These are phyloP conservation scores for Cremastobaeus sp. DNA, from an alignment of 2,888 invertebrate species.

Conservation along the genomic window DNA sequence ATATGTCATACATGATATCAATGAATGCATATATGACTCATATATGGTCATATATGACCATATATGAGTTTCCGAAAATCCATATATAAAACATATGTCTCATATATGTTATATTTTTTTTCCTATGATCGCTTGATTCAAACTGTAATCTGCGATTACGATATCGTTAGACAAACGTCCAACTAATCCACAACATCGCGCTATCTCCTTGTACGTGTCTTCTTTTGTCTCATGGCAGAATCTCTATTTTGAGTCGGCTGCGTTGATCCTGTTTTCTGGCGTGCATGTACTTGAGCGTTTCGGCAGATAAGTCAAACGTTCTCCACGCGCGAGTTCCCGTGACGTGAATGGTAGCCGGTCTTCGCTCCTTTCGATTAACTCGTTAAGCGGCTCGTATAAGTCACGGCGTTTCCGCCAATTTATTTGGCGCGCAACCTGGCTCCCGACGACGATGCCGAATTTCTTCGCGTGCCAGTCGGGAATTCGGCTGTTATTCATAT, in stretches of 20 bases:
- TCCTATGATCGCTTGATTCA: no score
- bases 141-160: no score
- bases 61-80: no score
- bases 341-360: slow-evolving; percentile 60
- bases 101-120: no score
- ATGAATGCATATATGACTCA: no score
- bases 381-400: slow-evolving; percentile 61
- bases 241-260: slow-evolving; percentile 36
- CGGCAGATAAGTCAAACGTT: slow-evolving; percentile 63
- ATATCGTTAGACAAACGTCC: not conserved
- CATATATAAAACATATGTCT: no score
- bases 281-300: slow-evolving; percentile 53
- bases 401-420: slow-evolving; percentile 50
- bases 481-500: slow-evolving; percentile 39
- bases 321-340: slow-evolving; percentile 55
- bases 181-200: not conserved
- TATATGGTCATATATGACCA: no score
- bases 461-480: slow-evolving; percentile 46
- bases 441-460: slow-evolving; percentile 50
- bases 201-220: not conserved
- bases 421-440: slow-evolving; percentile 41
- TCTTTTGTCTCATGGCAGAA: not conserved
- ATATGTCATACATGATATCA: no score
- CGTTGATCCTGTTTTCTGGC: slow-evolving; percentile 4
- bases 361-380: slow-evolving; percentile 60